Conservation (phyloP, 1,140 invertebrate species). For the Dolichoris vasculosae region DNA sequence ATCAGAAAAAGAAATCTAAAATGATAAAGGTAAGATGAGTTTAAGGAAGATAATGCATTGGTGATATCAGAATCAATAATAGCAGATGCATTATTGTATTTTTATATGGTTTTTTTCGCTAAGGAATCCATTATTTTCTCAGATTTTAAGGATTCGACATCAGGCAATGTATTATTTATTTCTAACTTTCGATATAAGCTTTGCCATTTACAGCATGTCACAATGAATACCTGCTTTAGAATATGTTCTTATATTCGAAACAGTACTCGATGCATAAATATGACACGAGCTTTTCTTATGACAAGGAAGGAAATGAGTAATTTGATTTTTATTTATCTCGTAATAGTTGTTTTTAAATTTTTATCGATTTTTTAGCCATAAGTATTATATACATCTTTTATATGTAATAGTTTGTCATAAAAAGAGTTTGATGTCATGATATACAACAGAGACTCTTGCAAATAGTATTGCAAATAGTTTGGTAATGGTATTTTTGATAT, state of each 20-base stretch:
- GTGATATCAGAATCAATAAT: too few species aligned
- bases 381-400: background rate
- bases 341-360: background rate
- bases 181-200: constrained; percentile 25
- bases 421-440: background rate
- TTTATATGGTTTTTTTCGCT: background rate
- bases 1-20: background rate
- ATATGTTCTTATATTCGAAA: background rate
- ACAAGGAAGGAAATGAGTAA: constrained; percentile 18
- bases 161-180: background rate
- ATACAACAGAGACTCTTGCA: background rate
- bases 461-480: too few species aligned
- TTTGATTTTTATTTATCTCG: background rate
- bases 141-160: background rate
- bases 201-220: background rate
- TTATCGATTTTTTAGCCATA: constrained; percentile 7
- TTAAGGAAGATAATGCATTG: background rate
- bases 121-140: background rate
- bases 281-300: background rate
- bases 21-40: background rate
- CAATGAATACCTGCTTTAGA: background rate
- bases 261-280: background rate
- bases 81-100: background rate
- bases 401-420: background rate
- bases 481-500: background rate